phyloP scores from a whole-genome alignment of 2,888 invertebrate species.

The Tenthredo notha region DNA sequence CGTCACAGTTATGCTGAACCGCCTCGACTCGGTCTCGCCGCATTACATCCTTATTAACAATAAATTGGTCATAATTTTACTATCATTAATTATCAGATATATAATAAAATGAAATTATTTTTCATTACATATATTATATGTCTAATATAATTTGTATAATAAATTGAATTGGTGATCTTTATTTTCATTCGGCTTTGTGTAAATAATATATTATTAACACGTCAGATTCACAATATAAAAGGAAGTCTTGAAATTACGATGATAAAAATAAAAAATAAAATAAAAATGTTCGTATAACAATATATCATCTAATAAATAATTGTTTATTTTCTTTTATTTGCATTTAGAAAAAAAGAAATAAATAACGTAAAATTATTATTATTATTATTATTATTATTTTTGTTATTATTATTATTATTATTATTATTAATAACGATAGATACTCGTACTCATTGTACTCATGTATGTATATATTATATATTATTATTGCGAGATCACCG shows the following conservation, averaged over 20 bases:
- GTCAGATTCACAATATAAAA: too few species aligned
- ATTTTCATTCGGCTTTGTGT: background rate
- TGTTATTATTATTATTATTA: background rate
- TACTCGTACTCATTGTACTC: background rate
- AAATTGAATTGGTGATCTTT: background rate
- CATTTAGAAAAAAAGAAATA: background rate
- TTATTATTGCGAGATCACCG: slow-evolving; percentile 66
- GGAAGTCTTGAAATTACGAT: background rate
- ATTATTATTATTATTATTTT: background rate
- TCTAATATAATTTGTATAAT: background rate
- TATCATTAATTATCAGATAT: background rate
- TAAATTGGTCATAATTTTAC: background rate
- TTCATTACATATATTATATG: too few species aligned
- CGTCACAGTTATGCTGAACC: slow-evolving; percentile 77
- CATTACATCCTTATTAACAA: slow-evolving; percentile 74
- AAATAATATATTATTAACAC: background rate
- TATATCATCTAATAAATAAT: background rate
- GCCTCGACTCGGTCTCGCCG: slow-evolving; percentile 75
- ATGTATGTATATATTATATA: background rate
- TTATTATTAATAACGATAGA: background rate
- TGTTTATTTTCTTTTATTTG: background rate
- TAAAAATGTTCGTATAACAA: background rate
- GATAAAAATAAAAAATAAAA: too few species aligned
- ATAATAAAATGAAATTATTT: background rate
- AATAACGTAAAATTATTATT: background rate